Evolutionary conservation across 1,140 invertebrate species (phyloP), one percentile per base, ranked within the genome.

Genomic region (Thereuonema tuberculata): DNA sequence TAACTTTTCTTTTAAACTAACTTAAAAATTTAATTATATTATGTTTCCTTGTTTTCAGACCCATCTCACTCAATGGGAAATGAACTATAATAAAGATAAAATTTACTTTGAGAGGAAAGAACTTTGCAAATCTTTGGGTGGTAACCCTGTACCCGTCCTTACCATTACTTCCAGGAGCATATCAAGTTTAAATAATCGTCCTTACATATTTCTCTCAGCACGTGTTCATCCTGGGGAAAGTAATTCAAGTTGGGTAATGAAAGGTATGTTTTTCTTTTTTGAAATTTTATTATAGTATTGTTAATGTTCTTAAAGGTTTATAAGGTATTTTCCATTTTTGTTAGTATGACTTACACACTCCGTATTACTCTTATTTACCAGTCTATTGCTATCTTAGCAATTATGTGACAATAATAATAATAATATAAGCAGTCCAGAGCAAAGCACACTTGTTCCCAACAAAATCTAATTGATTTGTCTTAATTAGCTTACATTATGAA

Each of bases 181-280:
- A 61, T 72, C 68, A 66, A 63, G 70, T 67, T 47, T 57, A 68
- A 63, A 74, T 85, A 58, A 76, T 87, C 63, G 84, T 91, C 68
- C 72, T 93, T n/a, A 86, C 85, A 76, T 87, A 63, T 85, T 92
- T 68, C 73, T 93, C 20, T 86, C 86, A 3, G 81, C 84, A 0
- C 77, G 89, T 62, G 88, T 93, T 3, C 90, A 93, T 75, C 90
- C 90, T 5, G 88, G 89, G 1, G 90, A 93, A 71, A 86, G 83
- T 68, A 93, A 93, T 73, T 78, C 88, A 14, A 91, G 87, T 0
- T 93, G 87, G 87, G 82, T 92, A 47, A 89, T 93, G 84, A 84
- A 88, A 68, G 89, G 89, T 74, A 63, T 27, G 1, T n/a, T n/a
- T n/a, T n/a, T n/a, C n/a, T n/a, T n/a, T n/a, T n/a, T n/a, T n/a